Percentiles rank a stretch among this genome's conserved stretches.
Evolutionary conservation across 2,113 vertebrate species (phyloP).

Genomic region (Rhinolophus sinicus): DNA sequence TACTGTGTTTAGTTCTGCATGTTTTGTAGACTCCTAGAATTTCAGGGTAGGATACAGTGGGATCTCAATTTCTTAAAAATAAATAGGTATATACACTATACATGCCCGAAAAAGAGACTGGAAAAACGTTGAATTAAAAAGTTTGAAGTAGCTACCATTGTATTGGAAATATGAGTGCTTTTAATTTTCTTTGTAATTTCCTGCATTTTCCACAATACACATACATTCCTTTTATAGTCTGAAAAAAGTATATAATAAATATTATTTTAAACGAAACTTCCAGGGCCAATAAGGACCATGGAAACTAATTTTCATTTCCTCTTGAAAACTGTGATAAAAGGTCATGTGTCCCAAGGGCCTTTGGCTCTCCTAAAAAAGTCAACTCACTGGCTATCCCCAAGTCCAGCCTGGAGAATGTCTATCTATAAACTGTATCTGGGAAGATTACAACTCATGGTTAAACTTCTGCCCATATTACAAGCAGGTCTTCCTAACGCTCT

Average conservation of each 20-base stretch:
- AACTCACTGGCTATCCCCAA: not conserved
- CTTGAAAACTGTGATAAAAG: not conserved
- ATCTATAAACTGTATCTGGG: not conserved
- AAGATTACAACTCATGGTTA: not conserved
- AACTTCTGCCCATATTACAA: not conserved
- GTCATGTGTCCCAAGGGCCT: not conserved
- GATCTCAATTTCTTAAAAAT: not conserved
- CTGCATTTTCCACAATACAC: not conserved
- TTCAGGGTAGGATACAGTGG: not conserved
- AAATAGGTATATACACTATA: not conserved
- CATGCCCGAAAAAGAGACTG: not conserved
- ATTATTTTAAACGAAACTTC: not conserved
- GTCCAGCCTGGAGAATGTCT: not conserved
- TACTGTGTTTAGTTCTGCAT: not conserved
- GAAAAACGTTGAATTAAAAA: conserved; percentile 47
- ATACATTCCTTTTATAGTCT: not conserved
- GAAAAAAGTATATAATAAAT: not conserved
- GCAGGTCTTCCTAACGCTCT: not conserved
- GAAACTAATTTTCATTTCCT: not conserved
- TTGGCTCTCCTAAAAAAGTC: not conserved
- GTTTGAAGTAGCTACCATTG: not conserved
- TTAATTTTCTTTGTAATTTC: conserved; percentile 24
- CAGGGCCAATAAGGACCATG: not conserved
- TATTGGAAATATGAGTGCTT: not conserved
- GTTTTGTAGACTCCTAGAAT: not conserved